Evolutionary conservation across 2,113 vertebrate species (phyloP).

Genomic region (Cochlearius cochlearius): DNA sequence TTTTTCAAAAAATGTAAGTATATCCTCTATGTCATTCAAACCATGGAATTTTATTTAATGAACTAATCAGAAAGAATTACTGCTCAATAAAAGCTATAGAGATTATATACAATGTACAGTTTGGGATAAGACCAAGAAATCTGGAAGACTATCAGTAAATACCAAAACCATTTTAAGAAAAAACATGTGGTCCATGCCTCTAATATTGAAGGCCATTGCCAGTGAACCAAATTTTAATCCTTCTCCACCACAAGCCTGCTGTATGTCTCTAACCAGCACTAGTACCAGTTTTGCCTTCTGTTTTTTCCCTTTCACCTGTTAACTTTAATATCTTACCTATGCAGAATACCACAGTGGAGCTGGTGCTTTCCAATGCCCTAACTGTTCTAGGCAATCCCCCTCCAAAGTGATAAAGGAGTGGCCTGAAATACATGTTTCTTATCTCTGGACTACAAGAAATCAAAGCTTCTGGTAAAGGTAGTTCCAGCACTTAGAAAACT

Average conservation of each 20-base stretch:
- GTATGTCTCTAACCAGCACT: background rate
- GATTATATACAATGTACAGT: background rate
- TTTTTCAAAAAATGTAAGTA: background rate
- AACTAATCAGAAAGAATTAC: background rate
- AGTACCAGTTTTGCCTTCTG: background rate
- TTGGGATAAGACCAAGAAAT: background rate
- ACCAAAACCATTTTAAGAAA: background rate
- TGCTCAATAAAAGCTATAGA: background rate
- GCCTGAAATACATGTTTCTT: rapidly evolving
- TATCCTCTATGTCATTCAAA: background rate
- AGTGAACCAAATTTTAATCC: background rate
- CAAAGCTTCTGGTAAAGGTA: background rate
- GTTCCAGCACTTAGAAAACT: background rate
- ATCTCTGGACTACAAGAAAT: background rate
- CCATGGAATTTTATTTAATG: background rate
- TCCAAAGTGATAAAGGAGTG: background rate
- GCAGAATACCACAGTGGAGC: background rate
- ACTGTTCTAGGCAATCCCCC: background rate
- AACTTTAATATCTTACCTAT: background rate
- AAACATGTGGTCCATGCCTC: background rate
- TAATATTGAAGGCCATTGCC: background rate
- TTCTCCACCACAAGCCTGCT: background rate
- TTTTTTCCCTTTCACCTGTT: background rate
- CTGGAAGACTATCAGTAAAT: background rate
- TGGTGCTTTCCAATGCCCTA: background rate